Base-by-base conservation (phyloP, 2,797 vertebrate genomes). In the Antrozous pallidus region DNA sequence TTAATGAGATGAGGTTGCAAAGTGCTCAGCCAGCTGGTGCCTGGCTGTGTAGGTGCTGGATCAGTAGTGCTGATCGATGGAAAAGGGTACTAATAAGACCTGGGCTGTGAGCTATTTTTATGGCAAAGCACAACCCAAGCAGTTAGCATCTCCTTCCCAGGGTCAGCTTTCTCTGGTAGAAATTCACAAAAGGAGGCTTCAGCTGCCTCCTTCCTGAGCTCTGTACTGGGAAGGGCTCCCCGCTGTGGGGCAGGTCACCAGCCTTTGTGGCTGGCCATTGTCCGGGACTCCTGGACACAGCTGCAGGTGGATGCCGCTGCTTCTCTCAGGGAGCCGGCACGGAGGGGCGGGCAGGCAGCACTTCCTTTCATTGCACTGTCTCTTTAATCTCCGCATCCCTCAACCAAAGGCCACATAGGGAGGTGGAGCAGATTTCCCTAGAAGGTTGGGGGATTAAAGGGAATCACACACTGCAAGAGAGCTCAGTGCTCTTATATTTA, bases 71-170 rank as follows among this genome's bases (percentile, higher is more conserved):
- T 63, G 13, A 65, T 33, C 31, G 20, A 22, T 38, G 36, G 1
- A 36, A 69, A 78, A 51, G 47, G 16, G 73, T 82, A 33, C 28
- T 12, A 47, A 11, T 54, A 56, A 73, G 54, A 92, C 20, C 42
- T 36, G 31, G 49, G 36, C 78, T 81, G 65, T 49, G 82, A 77
- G 56, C 73, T 90, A 3, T 74, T 78, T 90, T 86, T 61, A 74
- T 6, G 14, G 22, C 2, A 49, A 40, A 87, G 75, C 28, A 18
- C 20, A 36, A 38, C 36, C 65, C n/a, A 28, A 63, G 56, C 58
- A 71, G 10, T 71, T 18, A 77, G 82, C 56, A 49, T 16, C 22
- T 28, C 18, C 51, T 75, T 51, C 13, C 0, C 16, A 13, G 94
- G 69, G 40, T 47, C 77, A 26, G 42, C 73, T 80, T 78, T 51